Evolutionary conservation across 2,113 vertebrate species (phyloP).

Genomic region (Festucalex cinctus): DNA sequence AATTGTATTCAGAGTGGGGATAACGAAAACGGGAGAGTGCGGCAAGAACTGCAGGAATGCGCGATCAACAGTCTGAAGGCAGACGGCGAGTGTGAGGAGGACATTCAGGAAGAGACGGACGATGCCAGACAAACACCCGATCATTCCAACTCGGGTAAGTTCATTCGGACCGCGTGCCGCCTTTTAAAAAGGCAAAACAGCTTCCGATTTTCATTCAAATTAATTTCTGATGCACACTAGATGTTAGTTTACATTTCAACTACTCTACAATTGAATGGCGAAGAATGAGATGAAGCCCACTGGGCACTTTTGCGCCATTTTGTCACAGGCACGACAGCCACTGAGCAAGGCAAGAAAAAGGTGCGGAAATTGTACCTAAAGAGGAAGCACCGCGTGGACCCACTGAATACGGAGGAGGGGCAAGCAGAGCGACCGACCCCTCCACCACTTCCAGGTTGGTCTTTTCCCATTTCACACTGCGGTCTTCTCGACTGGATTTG

Average conservation of each 20-base stretch:
- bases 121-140: constrained; percentile 71
- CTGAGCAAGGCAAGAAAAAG: constrained; percentile 79
- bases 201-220: neutral
- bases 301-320: neutral
- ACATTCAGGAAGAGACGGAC: constrained; percentile 73
- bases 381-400: constrained; percentile 87
- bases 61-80: constrained; percentile 43
- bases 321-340: constrained; percentile 34
- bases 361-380: constrained; percentile 81
- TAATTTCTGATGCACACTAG: neutral
- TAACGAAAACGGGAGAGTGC: constrained; percentile 73
- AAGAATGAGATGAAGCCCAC: constrained; percentile 4
- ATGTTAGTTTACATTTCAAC: neutral
- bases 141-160: constrained; percentile 70
- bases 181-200: neutral
- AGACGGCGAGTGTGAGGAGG: constrained; percentile 63
- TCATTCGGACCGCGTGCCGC: neutral
- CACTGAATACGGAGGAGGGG: constrained; percentile 70
- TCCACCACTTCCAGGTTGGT: constrained; percentile 64
- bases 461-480: neutral
- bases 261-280: neutral
- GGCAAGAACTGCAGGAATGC: constrained; percentile 42
- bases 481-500: neutral
- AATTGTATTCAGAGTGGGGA: constrained; percentile 76
- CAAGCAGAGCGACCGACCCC: constrained; percentile 55